Base-by-base conservation (phyloP, 2,888 invertebrate genomes). In the Melieria crassipennis region DNA sequence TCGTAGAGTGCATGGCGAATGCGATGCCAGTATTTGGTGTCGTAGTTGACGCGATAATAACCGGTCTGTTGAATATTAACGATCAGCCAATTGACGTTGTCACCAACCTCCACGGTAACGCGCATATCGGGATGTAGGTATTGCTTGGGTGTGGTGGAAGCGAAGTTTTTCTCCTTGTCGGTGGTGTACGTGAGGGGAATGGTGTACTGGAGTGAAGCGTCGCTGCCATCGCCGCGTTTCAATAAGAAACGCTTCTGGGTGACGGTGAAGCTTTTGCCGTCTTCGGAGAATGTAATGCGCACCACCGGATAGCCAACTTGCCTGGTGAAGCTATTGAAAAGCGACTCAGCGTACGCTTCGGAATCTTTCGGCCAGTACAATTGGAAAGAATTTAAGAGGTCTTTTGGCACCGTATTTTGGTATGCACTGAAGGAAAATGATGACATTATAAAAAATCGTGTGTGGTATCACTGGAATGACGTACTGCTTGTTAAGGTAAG, bases 11-110 rank as follows among this genome's bases (percentile, higher is more conserved):
- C 82, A 0, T 45, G 4, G 9, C 75, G 66, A 4, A 85, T 70
- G 0, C 65, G 66, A 0, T 62, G 4, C 91, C 92, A 92, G 78
- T 92, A 91, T 0, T 82, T 81, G 0, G 78, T 73, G 52, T 93
- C 92, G 77, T 94, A 94, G 81, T 92, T 91, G 0, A 93, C 92
- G 76, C 92, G 86, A 84, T 91, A 92, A 81, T 81, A 85, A 65
- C 84, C 81, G 5, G 82, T 79, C 68, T 86, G 84, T 43, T 81
- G 80, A 4, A 82, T 65, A 70, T 86, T 86, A 5, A 84, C 64
- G 7, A 86, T 72, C 45, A 85, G 75, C 86, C 86, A 86, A 0
- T 83, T 75, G 16, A 82, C 70, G 3, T 77, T 50, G 1, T 76
- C 61, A 0, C 63, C 30, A 1, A 80, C 73, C 0, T 16, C 7